A percentile compares a stretch with the other conserved stretches of the same genome.
Evolutionary conservation across 2,113 vertebrate species (phyloP).

Genomic region (Hypanus sabinus): DNA sequence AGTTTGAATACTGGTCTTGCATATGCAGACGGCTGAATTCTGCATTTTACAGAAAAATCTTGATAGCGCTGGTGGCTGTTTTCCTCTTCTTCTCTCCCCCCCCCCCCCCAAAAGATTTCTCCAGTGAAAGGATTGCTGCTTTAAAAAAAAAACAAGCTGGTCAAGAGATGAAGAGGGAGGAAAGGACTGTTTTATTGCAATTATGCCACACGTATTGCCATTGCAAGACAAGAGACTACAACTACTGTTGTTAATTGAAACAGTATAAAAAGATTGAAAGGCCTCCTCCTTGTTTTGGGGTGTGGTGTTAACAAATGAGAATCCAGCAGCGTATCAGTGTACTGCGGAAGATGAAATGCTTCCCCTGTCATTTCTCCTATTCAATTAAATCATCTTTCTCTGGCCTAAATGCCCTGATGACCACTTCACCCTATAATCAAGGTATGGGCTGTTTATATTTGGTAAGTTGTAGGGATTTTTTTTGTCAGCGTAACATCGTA

Average conservation of each 20-base stretch:
- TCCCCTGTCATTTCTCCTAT: slow-evolving; percentile 44
- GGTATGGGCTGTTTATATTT: slow-evolving; percentile 40
- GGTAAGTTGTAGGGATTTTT: slow-evolving; percentile 37
- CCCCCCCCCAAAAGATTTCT: neutral
- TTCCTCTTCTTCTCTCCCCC: neutral
- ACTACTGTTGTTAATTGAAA: neutral
- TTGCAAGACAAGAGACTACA: neutral
- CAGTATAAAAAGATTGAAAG: slow-evolving; percentile 1
- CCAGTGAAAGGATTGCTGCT: neutral
- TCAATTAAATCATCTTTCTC: slow-evolving; percentile 40
- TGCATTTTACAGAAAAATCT: neutral
- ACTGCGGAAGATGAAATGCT: slow-evolving; percentile 47
- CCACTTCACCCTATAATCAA: slow-evolving; percentile 43
- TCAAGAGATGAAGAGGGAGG: neutral
- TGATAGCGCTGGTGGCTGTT: neutral
- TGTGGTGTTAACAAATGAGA: slow-evolving; percentile 44
- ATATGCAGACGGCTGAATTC: neutral
- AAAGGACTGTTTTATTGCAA: neutral
- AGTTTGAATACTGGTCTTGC: neutral
- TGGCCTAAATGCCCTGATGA: slow-evolving; percentile 45
- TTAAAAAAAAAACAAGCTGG: slow-evolving; percentile 1
- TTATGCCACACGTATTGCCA: no score
- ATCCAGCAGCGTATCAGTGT: slow-evolving; percentile 37
- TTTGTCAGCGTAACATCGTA: neutral
- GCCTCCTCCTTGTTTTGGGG: neutral